These are phyloP conservation scores for Stercorarius parasiticus DNA, from an alignment of 2,113 vertebrate genomes.

Conservation along the genomic window DNA sequence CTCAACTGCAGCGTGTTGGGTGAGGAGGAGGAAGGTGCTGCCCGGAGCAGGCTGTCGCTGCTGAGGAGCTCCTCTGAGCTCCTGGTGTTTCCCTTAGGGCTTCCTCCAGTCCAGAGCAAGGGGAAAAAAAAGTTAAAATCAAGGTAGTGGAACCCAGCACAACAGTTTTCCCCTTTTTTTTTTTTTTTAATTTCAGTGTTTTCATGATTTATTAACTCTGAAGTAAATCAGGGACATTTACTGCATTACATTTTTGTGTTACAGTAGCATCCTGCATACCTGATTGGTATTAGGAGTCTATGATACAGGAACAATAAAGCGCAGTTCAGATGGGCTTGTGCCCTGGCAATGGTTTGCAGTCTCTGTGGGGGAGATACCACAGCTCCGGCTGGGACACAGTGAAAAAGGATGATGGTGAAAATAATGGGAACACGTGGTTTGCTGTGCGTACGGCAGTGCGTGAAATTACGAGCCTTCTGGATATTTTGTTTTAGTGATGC, in stretches of 20 bases:
- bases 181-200: not conserved
- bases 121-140: not conserved
- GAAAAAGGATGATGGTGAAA: not conserved
- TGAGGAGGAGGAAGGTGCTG: not conserved
- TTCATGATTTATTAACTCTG: not conserved
- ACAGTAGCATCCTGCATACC: not conserved
- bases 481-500: not conserved
- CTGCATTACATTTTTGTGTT: not conserved
- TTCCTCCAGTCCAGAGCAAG: not conserved
- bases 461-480: not conserved
- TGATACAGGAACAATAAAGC: not conserved
- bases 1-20: not conserved
- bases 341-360: not conserved
- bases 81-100: not conserved
- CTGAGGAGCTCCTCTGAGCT: not conserved
- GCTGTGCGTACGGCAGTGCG: rapidly evolving
- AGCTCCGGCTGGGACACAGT: not conserved
- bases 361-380: not conserved
- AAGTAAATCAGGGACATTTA: not conserved
- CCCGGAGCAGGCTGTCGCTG: not conserved
- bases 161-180: not conserved
- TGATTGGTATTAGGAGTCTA: not conserved
- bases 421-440: not conserved
- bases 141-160: not conserved
- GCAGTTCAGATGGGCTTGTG: not conserved